Evolutionary conservation across 2,888 invertebrate genomes (phyloP).

Genomic region (Lasioglossum figueresi): DNA sequence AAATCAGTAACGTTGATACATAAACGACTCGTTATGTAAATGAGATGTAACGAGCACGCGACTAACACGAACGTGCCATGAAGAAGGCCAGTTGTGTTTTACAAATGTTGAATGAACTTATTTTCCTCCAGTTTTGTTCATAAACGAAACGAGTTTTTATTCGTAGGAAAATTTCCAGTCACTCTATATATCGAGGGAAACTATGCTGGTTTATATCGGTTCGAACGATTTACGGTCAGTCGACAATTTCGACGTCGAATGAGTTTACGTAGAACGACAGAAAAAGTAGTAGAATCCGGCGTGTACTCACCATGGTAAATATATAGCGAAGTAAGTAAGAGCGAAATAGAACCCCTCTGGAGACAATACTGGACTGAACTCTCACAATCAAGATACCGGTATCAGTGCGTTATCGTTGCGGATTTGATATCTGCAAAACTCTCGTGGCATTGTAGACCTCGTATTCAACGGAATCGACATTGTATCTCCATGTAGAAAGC

Average conservation of each 20-base stretch:
- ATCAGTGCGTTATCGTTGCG: conserved; percentile 70
- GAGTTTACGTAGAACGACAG: conserved; percentile 13
- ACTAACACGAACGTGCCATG: not conserved
- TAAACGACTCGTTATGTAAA: conserved; percentile 3
- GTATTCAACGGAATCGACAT: conserved; percentile 18
- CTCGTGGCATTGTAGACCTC: conserved; percentile 61
- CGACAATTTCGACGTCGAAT: conserved; percentile 25
- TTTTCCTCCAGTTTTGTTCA: not conserved
- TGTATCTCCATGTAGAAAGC: not conserved
- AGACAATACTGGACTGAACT: conserved; percentile 45
- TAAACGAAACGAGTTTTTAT: not conserved
- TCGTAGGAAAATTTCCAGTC: not conserved
- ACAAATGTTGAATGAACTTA: not conserved
- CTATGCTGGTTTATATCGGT: conserved; percentile 19
- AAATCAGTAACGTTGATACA: not conserved
- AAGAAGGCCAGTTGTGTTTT: not conserved
- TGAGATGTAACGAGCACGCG: not conserved
- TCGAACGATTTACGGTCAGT: conserved; percentile 39
- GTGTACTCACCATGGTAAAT: conserved; percentile 66
- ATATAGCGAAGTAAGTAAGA: conserved; percentile 32
- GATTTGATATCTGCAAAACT: conserved; percentile 61
- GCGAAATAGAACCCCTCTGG: conserved; percentile 31
- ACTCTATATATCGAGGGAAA: conserved; percentile 30
- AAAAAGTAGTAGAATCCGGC: conserved; percentile 36
- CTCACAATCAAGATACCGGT: conserved; percentile 65